A percentile compares a stretch with the other conserved stretches of the same genome.
Conservation (phyloP, 2,888 invertebrate genomes). For the Tiphia femorata region DNA sequence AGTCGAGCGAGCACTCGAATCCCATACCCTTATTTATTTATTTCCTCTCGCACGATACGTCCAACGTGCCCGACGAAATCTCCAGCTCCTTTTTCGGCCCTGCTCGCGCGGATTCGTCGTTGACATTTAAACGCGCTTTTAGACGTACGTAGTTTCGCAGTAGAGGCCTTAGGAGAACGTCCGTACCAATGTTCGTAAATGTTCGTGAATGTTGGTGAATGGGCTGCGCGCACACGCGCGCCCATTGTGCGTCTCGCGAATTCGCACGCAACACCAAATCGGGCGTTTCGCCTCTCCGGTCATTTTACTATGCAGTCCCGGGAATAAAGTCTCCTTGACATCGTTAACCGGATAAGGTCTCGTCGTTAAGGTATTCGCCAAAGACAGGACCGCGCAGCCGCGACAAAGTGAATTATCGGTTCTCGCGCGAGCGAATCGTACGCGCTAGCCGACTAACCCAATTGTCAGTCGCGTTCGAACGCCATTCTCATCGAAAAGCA, state of each 20-base stretch:
- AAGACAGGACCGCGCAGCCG: not conserved
- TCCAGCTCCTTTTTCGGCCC: too few relatives aligned
- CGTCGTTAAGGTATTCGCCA: constrained; percentile 19
- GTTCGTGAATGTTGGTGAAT: too few relatives aligned
- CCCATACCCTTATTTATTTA: too few relatives aligned
- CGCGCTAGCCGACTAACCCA: constrained; percentile 17
- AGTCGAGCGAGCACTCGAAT: too few relatives aligned
- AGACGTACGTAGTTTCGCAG: too few relatives aligned
- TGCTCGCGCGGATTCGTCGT: too few relatives aligned
- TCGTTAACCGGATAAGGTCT: constrained; percentile 30
- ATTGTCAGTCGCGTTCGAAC: not conserved
- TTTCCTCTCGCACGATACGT: too few relatives aligned
- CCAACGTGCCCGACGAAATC: too few relatives aligned
- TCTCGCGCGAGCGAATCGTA: constrained; percentile 2
- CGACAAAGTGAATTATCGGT: not conserved
- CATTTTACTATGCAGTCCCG: constrained; percentile 16
- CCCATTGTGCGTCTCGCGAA: not conserved
- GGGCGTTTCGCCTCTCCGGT: not conserved
- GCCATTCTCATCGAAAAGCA: too few relatives aligned
- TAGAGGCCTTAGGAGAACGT: too few relatives aligned
- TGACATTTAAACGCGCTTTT: too few relatives aligned
- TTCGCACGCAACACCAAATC: constrained; percentile 4
- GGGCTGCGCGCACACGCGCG: not conserved
- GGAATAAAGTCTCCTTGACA: constrained; percentile 32
- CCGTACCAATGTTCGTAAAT: too few relatives aligned